Percentiles rank a stretch among this genome's conserved stretches.
Conservation (phyloP, 2,797 vertebrate species). For the Nasua narica region DNA sequence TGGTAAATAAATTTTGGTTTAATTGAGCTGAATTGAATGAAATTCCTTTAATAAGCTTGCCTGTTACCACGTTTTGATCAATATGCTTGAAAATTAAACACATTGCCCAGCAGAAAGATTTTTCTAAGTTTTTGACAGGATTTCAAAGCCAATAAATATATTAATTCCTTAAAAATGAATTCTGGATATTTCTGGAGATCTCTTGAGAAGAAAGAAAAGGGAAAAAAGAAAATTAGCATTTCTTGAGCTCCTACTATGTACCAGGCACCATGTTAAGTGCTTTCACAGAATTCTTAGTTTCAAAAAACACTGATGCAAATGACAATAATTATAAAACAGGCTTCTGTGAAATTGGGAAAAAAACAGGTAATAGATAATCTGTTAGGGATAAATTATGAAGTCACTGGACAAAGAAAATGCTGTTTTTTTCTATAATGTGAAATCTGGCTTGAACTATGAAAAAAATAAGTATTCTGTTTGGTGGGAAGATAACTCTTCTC, state of each 20-base stretch:
- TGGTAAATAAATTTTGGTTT: background rate
- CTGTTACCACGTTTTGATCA: background rate
- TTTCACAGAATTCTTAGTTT: slow-evolving; percentile 16
- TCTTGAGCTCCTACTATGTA: background rate
- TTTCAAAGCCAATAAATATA: slow-evolving; percentile 3
- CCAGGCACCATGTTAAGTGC: background rate
- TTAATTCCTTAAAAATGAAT: background rate
- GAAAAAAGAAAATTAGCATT: background rate
- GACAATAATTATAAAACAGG: background rate
- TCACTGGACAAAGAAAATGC: background rate
- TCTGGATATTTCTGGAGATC: background rate
- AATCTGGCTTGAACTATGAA: background rate
- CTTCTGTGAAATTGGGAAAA: background rate
- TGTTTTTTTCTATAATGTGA: background rate
- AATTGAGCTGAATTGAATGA: slow-evolving; percentile 12
- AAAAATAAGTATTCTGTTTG: background rate
- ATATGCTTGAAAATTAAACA: background rate
- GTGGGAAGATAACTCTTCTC: slow-evolving; percentile 4
- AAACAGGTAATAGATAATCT: background rate
- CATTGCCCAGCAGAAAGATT: background rate
- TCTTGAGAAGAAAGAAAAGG: background rate
- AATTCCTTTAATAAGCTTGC: background rate
- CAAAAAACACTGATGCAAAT: slow-evolving; percentile 10
- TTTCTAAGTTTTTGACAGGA: background rate
- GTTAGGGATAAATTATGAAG: background rate